Conservation (phyloP, 1,140 invertebrate genomes). For the Papilio polytes region DNA sequence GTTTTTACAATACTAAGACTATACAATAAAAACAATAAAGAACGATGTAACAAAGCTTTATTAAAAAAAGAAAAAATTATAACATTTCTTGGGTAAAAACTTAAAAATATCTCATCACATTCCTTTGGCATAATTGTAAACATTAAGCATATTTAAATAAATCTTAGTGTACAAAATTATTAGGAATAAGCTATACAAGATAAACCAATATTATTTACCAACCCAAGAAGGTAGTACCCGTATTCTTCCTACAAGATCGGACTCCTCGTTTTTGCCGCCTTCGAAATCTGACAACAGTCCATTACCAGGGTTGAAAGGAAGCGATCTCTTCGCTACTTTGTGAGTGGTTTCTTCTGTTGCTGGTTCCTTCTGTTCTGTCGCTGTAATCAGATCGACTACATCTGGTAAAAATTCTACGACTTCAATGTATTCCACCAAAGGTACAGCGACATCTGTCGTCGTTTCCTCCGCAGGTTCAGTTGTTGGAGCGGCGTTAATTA, state of each 20-base stretch:
- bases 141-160: neutral
- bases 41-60: too few relatives aligned
- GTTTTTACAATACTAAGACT: too few relatives aligned
- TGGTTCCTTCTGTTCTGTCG: conserved; percentile 46
- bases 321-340: conserved; percentile 64
- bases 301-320: conserved; percentile 60
- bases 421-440: conserved; percentile 54
- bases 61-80: too few relatives aligned
- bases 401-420: conserved; percentile 62
- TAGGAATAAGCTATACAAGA: neutral
- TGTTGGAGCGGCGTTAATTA: conserved; percentile 30
- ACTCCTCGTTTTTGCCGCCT: conserved; percentile 56
- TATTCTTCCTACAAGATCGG: conserved; percentile 67
- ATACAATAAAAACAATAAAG: too few relatives aligned
- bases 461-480: conserved; percentile 50
- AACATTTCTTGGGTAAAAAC: neutral
- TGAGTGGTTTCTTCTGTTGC: conserved; percentile 51
- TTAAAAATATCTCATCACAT: neutral
- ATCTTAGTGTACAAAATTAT: neutral
- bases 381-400: conserved; percentile 49
- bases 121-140: conserved; percentile 20
- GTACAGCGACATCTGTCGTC: conserved; percentile 50
- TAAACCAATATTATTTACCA: conserved; percentile 46
- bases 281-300: conserved; percentile 66
- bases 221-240: conserved; percentile 71